Evolutionary conservation across 2,888 invertebrate genomes (phyloP).

Genomic region (Phytoseiulus persimilis): DNA sequence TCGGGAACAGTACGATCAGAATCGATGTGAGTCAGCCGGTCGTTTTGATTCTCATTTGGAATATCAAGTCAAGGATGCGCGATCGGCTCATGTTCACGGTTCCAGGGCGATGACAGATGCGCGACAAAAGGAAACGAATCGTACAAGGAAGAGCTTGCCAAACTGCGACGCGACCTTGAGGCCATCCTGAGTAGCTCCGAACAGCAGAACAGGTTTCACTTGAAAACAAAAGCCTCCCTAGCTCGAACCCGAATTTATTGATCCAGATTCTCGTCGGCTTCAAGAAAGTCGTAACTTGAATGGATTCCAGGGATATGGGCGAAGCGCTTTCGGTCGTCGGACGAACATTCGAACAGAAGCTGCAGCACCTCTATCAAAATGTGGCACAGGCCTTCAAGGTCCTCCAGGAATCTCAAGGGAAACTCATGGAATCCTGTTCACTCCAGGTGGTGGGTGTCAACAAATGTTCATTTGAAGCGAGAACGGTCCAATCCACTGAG

Average conservation of each 20-base stretch:
- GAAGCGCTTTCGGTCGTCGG: conserved; percentile 29
- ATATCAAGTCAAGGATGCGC: no score
- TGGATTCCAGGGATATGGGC: conserved; percentile 23
- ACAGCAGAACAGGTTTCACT: conserved; percentile 25
- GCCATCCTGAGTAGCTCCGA: conserved; percentile 20
- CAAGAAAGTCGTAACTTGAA: no score
- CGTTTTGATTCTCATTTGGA: no score
- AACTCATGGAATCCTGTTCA: conserved; percentile 16
- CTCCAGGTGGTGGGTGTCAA: not conserved
- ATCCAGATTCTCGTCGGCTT: no score
- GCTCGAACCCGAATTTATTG: no score
- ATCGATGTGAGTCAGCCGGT: conserved; percentile 13
- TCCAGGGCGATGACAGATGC: conserved; percentile 7
- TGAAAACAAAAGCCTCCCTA: no score
- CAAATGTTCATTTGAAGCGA: not conserved
- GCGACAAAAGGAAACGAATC: conserved; percentile 6
- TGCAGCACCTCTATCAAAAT: conserved; percentile 31
- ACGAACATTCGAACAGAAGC: conserved; percentile 34
- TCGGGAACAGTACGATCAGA: conserved; percentile 13
- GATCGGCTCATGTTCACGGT: no score
- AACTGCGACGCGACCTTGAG: conserved; percentile 32
- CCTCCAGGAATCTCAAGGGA: conserved; percentile 26
- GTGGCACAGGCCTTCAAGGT: conserved; percentile 33
- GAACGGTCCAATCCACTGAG: no score
- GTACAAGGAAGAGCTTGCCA: conserved; percentile 22